phyloP scores from a whole-genome alignment of 2,797 vertebrate genomes.

The Myotis planiceps region DNA sequence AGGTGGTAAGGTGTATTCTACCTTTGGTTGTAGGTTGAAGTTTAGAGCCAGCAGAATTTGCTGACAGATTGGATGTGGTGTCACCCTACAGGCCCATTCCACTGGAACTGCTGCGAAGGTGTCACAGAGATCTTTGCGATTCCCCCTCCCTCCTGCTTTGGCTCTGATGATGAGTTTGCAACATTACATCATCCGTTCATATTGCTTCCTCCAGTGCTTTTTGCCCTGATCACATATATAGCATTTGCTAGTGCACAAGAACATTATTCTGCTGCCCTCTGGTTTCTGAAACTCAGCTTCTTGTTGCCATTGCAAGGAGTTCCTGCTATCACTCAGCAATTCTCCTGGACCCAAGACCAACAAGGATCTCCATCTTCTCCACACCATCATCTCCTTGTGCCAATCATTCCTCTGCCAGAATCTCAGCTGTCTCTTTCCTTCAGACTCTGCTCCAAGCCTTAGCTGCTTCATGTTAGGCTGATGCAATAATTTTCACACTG shows the following conservation, averaged over 20 bases:
- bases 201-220: neutral
- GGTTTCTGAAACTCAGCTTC: conserved; percentile 9
- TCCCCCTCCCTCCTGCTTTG: neutral
- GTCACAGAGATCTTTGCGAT: neutral
- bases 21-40: neutral
- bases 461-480: neutral
- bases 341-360: neutral
- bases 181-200: neutral
- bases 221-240: neutral
- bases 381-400: neutral
- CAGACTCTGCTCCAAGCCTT: neutral
- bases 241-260: neutral
- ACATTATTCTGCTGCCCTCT: neutral
- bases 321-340: neutral
- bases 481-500: neutral
- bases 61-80: neutral
- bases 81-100: neutral
- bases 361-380: neutral
- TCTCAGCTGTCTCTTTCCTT: neutral
- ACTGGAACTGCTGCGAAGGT: neutral
- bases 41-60: neutral
- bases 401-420: neutral
- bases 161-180: neutral
- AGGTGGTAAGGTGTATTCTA: neutral
- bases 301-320: neutral